Evolutionary conservation across 2,797 vertebrate species (phyloP).

Genomic region (Catostomus latipinnis): DNA sequence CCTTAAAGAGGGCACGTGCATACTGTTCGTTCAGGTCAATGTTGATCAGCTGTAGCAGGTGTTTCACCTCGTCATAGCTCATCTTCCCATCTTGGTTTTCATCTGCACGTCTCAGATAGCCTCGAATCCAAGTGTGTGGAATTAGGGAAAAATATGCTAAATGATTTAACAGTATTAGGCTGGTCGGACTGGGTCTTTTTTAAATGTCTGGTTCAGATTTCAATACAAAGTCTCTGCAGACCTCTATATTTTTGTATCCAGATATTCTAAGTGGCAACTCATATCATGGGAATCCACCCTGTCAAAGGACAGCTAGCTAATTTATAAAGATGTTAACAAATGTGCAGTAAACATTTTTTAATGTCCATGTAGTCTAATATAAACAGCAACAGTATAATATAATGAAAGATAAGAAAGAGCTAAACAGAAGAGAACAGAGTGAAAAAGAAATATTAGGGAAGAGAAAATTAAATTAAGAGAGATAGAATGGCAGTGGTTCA

Average conservation of each 20-base stretch:
- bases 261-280: neutral
- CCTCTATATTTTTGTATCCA: neutral
- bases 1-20: slow-evolving; percentile 89
- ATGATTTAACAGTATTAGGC: neutral
- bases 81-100: slow-evolving; percentile 93
- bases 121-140: slow-evolving; percentile 85
- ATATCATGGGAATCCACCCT: too few species aligned
- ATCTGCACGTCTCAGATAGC: slow-evolving; percentile 88
- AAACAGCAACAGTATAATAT: neutral
- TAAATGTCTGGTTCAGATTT: too few species aligned
- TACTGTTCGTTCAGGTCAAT: slow-evolving; percentile 92
- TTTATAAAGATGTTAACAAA: neutral
- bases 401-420: too few species aligned
- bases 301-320: too few species aligned
- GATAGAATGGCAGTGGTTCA: neutral
- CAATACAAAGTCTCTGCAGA: neutral
- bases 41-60: slow-evolving; percentile 93
- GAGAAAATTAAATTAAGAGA: slow-evolving; percentile 1
- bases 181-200: too few species aligned
- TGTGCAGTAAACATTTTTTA: too few species aligned
- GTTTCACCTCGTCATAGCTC: slow-evolving; percentile 92
- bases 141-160: slow-evolving; percentile 76
- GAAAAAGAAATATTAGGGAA: neutral
- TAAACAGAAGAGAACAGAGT: neutral
- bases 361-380: neutral